phyloP scores from a whole-genome alignment of 2,888 invertebrate genomes.

The Ophion obscuratus region DNA sequence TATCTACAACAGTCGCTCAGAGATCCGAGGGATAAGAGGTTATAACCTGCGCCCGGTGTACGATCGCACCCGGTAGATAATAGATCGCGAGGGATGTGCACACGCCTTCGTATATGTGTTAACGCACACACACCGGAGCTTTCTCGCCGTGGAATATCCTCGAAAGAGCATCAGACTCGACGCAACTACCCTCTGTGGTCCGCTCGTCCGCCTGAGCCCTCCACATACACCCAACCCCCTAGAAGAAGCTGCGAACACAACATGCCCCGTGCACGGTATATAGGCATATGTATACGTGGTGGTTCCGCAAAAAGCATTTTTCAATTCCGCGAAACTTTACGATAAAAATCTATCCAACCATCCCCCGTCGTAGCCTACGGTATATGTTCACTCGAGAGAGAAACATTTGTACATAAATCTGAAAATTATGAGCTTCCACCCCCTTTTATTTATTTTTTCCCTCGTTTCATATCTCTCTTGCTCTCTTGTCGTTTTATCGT shows the following conservation, averaged over 20 bases:
- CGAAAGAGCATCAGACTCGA: slow-evolving; percentile 47
- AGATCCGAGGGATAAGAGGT: slow-evolving; percentile 61
- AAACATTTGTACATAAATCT: slow-evolving; percentile 83
- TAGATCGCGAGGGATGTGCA: slow-evolving; percentile 60
- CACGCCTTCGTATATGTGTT: slow-evolving; percentile 30
- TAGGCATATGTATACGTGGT: slow-evolving; percentile 5
- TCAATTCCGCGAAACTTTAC: slow-evolving; percentile 82
- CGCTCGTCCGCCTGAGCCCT: slow-evolving; percentile 39
- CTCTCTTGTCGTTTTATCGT: slow-evolving; percentile 58
- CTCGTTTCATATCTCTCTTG: slow-evolving; percentile 30
- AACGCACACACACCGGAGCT: slow-evolving; percentile 73
- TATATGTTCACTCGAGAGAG: slow-evolving; percentile 70
- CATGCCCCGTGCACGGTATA: slow-evolving; percentile 12
- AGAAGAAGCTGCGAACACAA: slow-evolving; percentile 42
- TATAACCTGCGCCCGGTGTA: slow-evolving; percentile 47
- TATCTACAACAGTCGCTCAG: slow-evolving; percentile 38
- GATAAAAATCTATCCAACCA: slow-evolving; percentile 78
- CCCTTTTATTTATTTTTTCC: slow-evolving; percentile 49
- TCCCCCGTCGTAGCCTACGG: slow-evolving; percentile 58
- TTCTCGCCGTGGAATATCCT: slow-evolving; percentile 78
- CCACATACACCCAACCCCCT: slow-evolving; percentile 16
- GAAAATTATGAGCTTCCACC: slow-evolving; percentile 81
- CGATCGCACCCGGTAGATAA: slow-evolving; percentile 64
- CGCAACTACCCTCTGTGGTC: slow-evolving; percentile 50
- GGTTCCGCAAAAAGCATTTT: slow-evolving; percentile 78